These are phyloP conservation scores for Odontothrips loti DNA, from an alignment of 2,888 invertebrate species.

Conservation along the genomic window DNA sequence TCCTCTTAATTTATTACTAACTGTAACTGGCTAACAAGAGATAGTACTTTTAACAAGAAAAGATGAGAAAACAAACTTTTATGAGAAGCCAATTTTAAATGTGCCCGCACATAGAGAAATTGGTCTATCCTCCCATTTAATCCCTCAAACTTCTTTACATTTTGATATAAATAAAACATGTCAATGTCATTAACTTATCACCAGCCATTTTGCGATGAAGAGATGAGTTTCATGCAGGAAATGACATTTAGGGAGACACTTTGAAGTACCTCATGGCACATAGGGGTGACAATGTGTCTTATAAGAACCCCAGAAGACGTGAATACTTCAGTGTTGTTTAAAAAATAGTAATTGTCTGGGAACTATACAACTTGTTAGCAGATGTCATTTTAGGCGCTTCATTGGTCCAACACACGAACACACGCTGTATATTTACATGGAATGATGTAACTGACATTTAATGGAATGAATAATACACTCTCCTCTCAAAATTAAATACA, in stretches of 20 bases:
- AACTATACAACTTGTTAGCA: neutral
- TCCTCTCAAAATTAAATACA: neutral
- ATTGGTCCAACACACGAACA: neutral
- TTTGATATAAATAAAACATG: neutral
- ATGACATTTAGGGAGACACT: neutral
- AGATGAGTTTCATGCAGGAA: neutral
- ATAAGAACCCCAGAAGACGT: too few relatives aligned
- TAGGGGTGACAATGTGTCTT: neutral
- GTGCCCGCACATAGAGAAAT: neutral
- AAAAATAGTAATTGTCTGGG: neutral
- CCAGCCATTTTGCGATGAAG: neutral
- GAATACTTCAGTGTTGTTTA: neutral
- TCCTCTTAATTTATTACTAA: neutral
- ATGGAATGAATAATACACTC: neutral
- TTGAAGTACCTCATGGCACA: slow-evolving; percentile 17
- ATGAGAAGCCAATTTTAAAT: neutral
- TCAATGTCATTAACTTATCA: neutral
- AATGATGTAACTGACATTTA: neutral
- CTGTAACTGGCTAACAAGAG: neutral
- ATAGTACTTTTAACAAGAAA: neutral
- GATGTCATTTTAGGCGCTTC: neutral
- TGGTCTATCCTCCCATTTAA: neutral
- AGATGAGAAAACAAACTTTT: neutral
- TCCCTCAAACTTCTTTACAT: neutral
- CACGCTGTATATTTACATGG: neutral